Evolutionary conservation across 1,140 invertebrate genomes (phyloP).

Genomic region (Drosophila willistoni): DNA sequence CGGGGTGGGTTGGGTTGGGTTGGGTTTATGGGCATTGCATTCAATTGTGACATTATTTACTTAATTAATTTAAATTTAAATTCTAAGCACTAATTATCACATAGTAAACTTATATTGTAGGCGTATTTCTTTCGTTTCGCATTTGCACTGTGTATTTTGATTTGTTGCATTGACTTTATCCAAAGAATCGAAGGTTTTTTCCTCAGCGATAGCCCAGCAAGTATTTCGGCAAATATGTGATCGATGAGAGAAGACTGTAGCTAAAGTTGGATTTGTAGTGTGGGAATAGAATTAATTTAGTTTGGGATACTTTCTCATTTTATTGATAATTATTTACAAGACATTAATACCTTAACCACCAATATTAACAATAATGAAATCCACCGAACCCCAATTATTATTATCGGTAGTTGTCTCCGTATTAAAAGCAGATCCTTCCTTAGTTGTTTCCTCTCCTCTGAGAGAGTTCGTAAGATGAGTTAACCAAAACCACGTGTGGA

Average conservation of each 20-base stretch:
- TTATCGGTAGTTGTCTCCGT: slow-evolving; percentile 5
- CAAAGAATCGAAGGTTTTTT: neutral
- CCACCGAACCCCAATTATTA: slow-evolving; percentile 25
- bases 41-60: slow-evolving; percentile 16
- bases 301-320: slow-evolving; percentile 29
- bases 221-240: slow-evolving; percentile 79
- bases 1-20: neutral
- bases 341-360: slow-evolving; percentile 56
- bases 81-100: slow-evolving; percentile 75
- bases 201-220: slow-evolving; percentile 73
- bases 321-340: slow-evolving; percentile 46
- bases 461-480: slow-evolving; percentile 23
- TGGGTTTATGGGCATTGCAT: slow-evolving; percentile 22
- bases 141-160: slow-evolving; percentile 47
- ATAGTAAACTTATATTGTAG: slow-evolving; percentile 73
- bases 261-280: slow-evolving; percentile 26
- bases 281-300: no score
- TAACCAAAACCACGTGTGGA: slow-evolving; percentile 41
- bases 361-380: slow-evolving; percentile 55
- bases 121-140: slow-evolving; percentile 26
- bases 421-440: neutral
- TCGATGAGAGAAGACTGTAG: slow-evolving; percentile 79
- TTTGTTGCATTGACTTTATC: slow-evolving; percentile 38
- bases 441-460: slow-evolving; percentile 44
- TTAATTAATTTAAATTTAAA: slow-evolving; percentile 32